A percentile compares a stretch with the other conserved stretches of the same genome.
Conservation (phyloP, 2,113 vertebrate genomes). For the Psephotus haematonotus region DNA sequence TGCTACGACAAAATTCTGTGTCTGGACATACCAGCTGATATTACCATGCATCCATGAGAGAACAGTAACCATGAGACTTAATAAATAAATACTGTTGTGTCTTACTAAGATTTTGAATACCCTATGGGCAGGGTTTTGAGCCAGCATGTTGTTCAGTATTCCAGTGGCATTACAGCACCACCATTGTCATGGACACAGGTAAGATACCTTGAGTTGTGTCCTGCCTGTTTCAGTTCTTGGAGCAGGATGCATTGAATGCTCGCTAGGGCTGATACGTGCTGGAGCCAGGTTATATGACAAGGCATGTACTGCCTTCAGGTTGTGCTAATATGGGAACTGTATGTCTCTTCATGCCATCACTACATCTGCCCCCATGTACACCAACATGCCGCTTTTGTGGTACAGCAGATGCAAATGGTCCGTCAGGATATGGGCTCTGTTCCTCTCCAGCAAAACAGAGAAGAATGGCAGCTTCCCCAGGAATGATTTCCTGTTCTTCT, state of each 20-base stretch:
- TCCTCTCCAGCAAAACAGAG: background rate
- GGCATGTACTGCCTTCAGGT: background rate
- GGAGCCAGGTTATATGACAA: background rate
- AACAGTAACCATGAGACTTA: background rate
- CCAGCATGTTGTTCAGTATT: background rate
- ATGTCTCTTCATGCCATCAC: background rate
- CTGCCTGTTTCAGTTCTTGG: background rate
- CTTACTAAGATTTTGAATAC: background rate
- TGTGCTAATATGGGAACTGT: background rate
- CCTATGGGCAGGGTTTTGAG: background rate
- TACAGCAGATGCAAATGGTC: background rate
- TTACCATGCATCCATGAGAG: background rate
- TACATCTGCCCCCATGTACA: background rate
- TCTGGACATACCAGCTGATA: background rate
- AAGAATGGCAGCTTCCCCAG: background rate
- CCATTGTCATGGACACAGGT: background rate
- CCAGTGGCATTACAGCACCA: background rate
- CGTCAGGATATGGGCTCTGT: background rate
- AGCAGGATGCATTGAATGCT: background rate
- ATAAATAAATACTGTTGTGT: background rate
- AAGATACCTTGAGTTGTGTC: background rate
- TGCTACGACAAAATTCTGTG: background rate
- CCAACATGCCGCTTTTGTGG: fast-evolving
- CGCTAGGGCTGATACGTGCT: background rate
- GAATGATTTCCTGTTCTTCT: background rate